phyloP scores from a whole-genome alignment of 2,113 vertebrate species.

The Uria aalge region DNA sequence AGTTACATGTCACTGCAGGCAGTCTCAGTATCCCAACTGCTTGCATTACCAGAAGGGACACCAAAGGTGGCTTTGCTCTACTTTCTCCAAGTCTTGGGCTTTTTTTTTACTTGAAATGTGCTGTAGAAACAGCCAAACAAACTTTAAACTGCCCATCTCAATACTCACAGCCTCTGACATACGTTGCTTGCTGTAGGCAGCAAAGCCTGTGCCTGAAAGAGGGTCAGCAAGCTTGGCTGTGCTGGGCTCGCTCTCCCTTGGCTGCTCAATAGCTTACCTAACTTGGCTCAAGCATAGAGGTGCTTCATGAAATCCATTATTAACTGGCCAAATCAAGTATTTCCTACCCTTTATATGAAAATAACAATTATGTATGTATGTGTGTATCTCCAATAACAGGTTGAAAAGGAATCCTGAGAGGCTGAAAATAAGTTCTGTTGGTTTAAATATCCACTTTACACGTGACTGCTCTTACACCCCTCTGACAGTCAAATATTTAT shows the following conservation, averaged over 20 bases:
- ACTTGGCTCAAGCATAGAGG: not conserved
- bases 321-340: not conserved
- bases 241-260: not conserved
- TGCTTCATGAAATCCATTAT: not conserved
- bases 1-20: fast-evolving
- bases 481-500: not conserved
- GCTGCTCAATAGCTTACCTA: not conserved
- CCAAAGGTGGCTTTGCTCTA: not conserved
- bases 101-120: not conserved
- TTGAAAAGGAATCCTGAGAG: not conserved
- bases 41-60: not conserved
- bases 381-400: not conserved
- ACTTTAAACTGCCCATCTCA: not conserved
- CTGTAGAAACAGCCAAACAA: not conserved
- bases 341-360: not conserved
- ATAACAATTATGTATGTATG: not conserved
- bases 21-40: not conserved
- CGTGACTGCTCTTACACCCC: not conserved
- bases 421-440: not conserved
- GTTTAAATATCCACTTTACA: not conserved
- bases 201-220: not conserved
- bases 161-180: fast-evolving
- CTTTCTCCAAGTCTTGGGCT: not conserved
- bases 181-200: fast-evolving
- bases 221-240: not conserved